A percentile compares a stretch with the other conserved stretches of the same genome.
These are phyloP conservation scores for Fragum whitleyi DNA, from an alignment of 2,888 invertebrate species.

Conservation along the genomic window DNA sequence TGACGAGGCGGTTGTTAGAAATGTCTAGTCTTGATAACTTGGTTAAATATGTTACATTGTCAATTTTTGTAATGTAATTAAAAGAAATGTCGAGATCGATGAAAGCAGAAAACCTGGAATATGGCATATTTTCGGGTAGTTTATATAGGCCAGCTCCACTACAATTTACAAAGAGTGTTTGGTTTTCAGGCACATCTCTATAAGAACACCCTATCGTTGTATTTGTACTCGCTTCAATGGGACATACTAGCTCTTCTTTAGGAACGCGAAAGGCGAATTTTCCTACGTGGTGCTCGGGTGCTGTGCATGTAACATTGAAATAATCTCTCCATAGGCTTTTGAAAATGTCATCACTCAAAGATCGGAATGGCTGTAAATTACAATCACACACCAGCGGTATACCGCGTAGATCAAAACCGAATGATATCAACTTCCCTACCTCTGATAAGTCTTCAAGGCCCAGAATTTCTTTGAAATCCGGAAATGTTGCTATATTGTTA, in stretches of 20 bases:
- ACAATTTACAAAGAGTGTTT: slow-evolving; percentile 42
- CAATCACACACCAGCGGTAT: slow-evolving; percentile 50
- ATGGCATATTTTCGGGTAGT: slow-evolving; percentile 24
- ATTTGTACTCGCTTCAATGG: slow-evolving; percentile 8
- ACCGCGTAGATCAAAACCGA: slow-evolving; percentile 50
- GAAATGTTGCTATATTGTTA: slow-evolving; percentile 40
- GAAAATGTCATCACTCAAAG: slow-evolving; percentile 27
- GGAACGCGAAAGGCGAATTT: not conserved
- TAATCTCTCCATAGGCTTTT: slow-evolving; percentile 47
- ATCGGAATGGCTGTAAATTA: slow-evolving; percentile 48
- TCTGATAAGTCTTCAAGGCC: slow-evolving; percentile 27
- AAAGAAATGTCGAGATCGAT: slow-evolving; percentile 37
- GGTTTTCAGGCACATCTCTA: slow-evolving; percentile 31
- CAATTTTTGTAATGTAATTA: slow-evolving; percentile 29
- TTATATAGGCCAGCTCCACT: not conserved
- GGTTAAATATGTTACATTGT: slow-evolving; percentile 26
- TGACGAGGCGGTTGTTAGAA: slow-evolving; percentile 30
- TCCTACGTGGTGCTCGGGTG: slow-evolving; percentile 26
- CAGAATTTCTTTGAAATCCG: slow-evolving; percentile 46
- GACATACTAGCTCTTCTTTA: slow-evolving; percentile 9
- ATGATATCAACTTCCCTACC: slow-evolving; percentile 38
- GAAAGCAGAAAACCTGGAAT: slow-evolving; percentile 33
- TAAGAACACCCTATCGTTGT: slow-evolving; percentile 33
- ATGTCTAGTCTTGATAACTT: slow-evolving; percentile 33
- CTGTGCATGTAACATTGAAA: slow-evolving; percentile 41